Evolutionary conservation across 2,113 vertebrate genomes (phyloP), one percentile per base, ranked within the genome.

Genomic region (Ifrita kowaldi): DNA sequence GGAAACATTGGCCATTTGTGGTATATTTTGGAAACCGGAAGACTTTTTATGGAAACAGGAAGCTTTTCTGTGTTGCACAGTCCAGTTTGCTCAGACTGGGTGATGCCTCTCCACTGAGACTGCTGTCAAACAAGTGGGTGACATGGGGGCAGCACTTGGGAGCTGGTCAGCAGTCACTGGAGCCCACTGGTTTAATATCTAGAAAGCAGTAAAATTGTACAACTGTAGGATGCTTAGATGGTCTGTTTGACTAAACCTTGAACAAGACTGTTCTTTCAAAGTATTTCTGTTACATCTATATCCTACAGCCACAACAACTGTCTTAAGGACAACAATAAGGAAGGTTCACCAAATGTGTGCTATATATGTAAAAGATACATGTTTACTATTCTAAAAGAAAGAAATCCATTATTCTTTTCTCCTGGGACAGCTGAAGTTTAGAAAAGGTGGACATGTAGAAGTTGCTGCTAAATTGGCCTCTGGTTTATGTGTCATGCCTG

Each of bases 401-500:
- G 4, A 33, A 60, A 20, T n/a, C 18, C 5, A 14, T 63, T 64
- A 8, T 65, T 5, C 7, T 76, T 85, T 62, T 69, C 30, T 78
- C 9, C 16, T 91, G 39, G 13, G 11, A 47, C 49, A 62, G 37
- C 8, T 91, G 49, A 87, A 28, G 16, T 81, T 65, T 69, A 80
- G 50, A 62, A 55, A 62, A 57, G 47, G 17, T 44, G 47, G n/a
- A 37, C 13, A 1, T 42, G 11, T n/a, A 74, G 59, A 85, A 70
- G 13, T 55, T 89, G n/a, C 28, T 77, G 46, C 33, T 59, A 13
- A 57, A 35, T 7, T 65, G 20, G 8, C 23, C 1, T 2, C 18
- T 1, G 2, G 18, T 80, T 94, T 64, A 16, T 0, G 0, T 42
- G 44, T 17, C 13, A 4, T 44, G 19, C 15, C 24, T 0, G 0